Percentiles rank a stretch among this genome's conserved stretches.
phyloP scores from a whole-genome alignment of 1,140 invertebrate genomes.

The Drosophila varians region DNA sequence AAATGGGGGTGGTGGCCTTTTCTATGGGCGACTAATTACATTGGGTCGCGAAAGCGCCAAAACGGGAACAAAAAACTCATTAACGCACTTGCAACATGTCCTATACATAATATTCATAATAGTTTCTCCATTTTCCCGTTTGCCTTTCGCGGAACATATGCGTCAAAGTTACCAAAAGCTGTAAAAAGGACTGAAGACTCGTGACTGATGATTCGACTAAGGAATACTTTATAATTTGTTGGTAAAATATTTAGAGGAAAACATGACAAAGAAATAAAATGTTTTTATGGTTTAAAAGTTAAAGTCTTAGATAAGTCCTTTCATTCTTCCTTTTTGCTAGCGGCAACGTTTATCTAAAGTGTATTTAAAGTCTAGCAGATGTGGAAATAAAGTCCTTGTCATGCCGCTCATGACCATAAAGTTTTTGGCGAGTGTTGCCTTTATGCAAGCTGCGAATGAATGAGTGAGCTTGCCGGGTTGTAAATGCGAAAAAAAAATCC shows the following conservation, averaged over 20 bases:
- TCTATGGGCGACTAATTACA: constrained; percentile 54
- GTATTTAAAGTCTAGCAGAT: constrained; percentile 17
- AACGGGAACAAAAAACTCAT: constrained; percentile 56
- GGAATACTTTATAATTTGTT: not conserved
- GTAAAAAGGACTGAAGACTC: not conserved
- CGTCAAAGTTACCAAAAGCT: constrained; percentile 16
- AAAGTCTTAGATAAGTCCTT: too few species aligned
- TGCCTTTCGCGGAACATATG: constrained; percentile 32
- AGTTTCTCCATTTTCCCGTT: constrained; percentile 24
- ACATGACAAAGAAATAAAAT: too few species aligned
- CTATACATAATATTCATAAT: constrained; percentile 48
- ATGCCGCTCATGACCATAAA: constrained; percentile 33
- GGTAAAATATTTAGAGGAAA: not conserved
- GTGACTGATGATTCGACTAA: accelerated
- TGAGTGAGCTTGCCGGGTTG: not conserved
- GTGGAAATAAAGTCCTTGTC: constrained; percentile 29
- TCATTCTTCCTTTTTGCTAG: too few species aligned
- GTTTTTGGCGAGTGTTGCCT: constrained; percentile 40
- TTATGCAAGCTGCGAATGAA: constrained; percentile 14
- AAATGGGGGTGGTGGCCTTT: constrained; percentile 7
- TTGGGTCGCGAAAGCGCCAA: constrained; percentile 15
- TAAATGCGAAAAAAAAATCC: not conserved
- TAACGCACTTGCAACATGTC: constrained; percentile 54
- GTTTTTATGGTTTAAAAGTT: too few species aligned
- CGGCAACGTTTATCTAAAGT: not conserved